Percentiles rank a stretch among this genome's conserved stretches.
Evolutionary conservation across 2,888 invertebrate genomes (phyloP).

Genomic region (Spilarctia lutea): DNA sequence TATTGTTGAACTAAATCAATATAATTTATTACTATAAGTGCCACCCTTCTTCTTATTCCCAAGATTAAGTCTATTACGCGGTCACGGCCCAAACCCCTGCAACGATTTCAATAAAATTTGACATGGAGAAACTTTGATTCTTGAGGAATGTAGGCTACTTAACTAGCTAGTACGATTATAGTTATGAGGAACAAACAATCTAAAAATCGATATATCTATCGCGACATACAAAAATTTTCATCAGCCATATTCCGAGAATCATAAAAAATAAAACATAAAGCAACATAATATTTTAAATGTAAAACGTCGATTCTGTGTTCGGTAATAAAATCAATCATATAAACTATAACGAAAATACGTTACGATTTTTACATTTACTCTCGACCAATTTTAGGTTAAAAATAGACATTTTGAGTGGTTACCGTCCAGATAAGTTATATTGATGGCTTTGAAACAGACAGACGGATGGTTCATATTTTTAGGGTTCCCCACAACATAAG

Average conservation of each 20-base stretch:
- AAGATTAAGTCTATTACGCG: no score
- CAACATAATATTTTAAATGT: constrained; percentile 65
- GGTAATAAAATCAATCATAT: constrained; percentile 85
- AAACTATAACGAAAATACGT: constrained; percentile 74
- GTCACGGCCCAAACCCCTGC: no score
- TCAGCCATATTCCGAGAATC: constrained; percentile 51
- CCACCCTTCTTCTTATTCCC: no score
- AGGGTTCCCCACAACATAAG: constrained; percentile 60
- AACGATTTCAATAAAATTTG: no score
- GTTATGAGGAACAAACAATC: background rate
- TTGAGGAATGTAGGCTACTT: no score
- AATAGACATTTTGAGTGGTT: constrained; percentile 84
- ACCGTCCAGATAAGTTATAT: constrained; percentile 78
- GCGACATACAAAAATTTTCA: constrained; percentile 28
- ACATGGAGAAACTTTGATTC: no score
- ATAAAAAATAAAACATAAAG: constrained; percentile 62
- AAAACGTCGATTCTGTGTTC: constrained; percentile 73
- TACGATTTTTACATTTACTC: constrained; percentile 80
- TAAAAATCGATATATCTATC: background rate
- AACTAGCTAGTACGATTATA: background rate
- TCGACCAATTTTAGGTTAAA: constrained; percentile 76
- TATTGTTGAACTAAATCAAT: no score
- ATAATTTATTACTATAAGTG: no score
- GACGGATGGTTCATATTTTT: constrained; percentile 72
- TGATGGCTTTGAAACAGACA: constrained; percentile 74